Evolutionary conservation across 2,888 invertebrate genomes (phyloP).

Genomic region (Drosophila leonis): DNA sequence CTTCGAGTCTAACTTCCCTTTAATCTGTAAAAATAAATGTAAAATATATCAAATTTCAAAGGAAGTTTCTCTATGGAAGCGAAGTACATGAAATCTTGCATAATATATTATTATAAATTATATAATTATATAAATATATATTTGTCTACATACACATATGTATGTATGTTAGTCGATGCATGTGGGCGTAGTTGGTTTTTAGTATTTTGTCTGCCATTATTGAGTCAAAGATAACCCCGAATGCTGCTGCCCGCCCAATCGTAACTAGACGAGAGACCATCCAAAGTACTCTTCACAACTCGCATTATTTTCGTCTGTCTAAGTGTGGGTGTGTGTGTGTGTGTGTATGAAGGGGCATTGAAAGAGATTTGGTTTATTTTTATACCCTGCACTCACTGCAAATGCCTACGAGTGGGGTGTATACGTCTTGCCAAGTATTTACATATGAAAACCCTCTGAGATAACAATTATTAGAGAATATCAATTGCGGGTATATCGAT

Average conservation of each 20-base stretch:
- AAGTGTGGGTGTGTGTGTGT: slow-evolving; percentile 1
- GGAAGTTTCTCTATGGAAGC: neutral
- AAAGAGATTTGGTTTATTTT: slow-evolving; percentile 34
- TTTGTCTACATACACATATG: neutral
- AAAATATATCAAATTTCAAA: neutral
- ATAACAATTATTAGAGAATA: no score
- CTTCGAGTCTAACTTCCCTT: no score
- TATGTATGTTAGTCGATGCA: neutral
- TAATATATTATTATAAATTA: neutral
- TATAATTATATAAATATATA: neutral
- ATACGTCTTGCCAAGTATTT: neutral
- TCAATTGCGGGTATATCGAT: no score
- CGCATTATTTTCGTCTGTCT: slow-evolving; percentile 7
- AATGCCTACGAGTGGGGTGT: neutral
- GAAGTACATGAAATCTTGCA: neutral
- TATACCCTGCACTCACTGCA: slow-evolving; percentile 1
- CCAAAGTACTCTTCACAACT: slow-evolving; percentile 15
- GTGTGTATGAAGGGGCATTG: slow-evolving; percentile 7
- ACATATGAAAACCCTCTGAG: neutral
- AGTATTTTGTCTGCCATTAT: slow-evolving; percentile 13
- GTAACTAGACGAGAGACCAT: slow-evolving; percentile 24
- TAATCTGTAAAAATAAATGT: neutral
- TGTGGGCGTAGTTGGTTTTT: slow-evolving; percentile 8
- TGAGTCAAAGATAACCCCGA: slow-evolving; percentile 49
- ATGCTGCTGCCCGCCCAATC: slow-evolving; percentile 28